Conservation (phyloP, 1,140 invertebrate species). For the Palaemon carinicauda region DNA sequence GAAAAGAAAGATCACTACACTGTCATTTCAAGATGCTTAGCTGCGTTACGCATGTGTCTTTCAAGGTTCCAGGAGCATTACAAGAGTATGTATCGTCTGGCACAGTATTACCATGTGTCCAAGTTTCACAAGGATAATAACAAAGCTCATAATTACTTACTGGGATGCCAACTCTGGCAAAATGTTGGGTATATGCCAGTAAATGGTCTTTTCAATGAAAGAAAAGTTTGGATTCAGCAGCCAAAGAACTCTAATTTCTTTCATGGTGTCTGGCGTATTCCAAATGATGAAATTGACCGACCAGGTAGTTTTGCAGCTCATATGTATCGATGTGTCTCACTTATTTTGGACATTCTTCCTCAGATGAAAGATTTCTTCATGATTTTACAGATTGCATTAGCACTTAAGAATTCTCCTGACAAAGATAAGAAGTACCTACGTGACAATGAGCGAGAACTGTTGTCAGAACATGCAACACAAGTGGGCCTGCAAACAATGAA, state of each 20-base stretch:
- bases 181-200: conserved; percentile 55
- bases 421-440: conserved; percentile 83
- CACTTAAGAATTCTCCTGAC: conserved; percentile 82
- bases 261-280: conserved; percentile 84
- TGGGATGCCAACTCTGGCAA: conserved; percentile 69
- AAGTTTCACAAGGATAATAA: conserved; percentile 73
- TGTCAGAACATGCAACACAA: conserved; percentile 76
- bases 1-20: conserved; percentile 65
- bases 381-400: conserved; percentile 81
- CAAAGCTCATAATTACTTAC: conserved; percentile 76
- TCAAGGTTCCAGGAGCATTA: conserved; percentile 89
- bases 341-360: conserved; percentile 82
- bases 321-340: conserved; percentile 83
- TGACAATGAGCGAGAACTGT: conserved; percentile 79
- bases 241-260: conserved; percentile 79
- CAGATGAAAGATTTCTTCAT: conserved; percentile 81
- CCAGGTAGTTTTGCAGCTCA: conserved; percentile 90
- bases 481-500: conserved; percentile 59
- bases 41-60: conserved; percentile 84
- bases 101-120: conserved; percentile 83
- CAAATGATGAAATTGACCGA: conserved; percentile 86
- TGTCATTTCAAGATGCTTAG: conserved; percentile 70
- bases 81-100: conserved; percentile 88
- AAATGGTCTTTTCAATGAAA: conserved; percentile 82
- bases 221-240: conserved; percentile 69